Evolutionary conservation across 1,140 invertebrate genomes (phyloP), one percentile per base, ranked within the genome.

Genomic region (Sarcophaga bullata): DNA sequence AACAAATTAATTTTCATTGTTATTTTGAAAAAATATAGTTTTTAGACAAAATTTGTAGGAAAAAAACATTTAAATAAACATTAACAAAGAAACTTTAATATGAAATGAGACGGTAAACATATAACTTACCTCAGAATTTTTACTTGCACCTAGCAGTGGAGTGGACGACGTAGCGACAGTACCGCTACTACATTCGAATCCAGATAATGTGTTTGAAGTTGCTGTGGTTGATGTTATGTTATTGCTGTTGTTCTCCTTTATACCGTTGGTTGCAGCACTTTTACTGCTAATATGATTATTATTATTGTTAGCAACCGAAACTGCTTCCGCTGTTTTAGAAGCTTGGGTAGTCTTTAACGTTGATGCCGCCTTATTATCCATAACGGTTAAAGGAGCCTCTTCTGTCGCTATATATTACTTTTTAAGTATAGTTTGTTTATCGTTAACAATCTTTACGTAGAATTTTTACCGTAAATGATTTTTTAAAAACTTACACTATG

Each of bases 241-340:
- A 85, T 87, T 89, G 86, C 87, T 89, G 85, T 85, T 89, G 87
- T 87, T 89, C 86, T 89, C 88, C 88, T 86, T 89, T 84, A 89
- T 89, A 84, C 88, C 88, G 87, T 89, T 89, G 86, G 86, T 86
- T 84, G 86, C 85, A 54, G 52, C 68, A 81, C 81, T 85, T 83
- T 81, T 82, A 47, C 78, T 84, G 81, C 86, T 88, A 81, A 87
- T 89, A 80, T 86, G 86, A 84, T 85, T 86, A 48, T 82, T 84
- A 81, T 85, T 83, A 82, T 87, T 86, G 84, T 52, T 81, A 17
- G 50, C 73, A 76, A 47, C 85, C 15, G 80, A 37, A 19, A 73
- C 72, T 19, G 62, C 49, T 17, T 73, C 54, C 78, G 78, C 72
- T 75, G 82, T 73, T 72, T 80, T 75, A 50, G 83, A 62, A 82